Base-by-base conservation (phyloP, 2,797 vertebrate genomes). In the Gephyroberyx darwinii region DNA sequence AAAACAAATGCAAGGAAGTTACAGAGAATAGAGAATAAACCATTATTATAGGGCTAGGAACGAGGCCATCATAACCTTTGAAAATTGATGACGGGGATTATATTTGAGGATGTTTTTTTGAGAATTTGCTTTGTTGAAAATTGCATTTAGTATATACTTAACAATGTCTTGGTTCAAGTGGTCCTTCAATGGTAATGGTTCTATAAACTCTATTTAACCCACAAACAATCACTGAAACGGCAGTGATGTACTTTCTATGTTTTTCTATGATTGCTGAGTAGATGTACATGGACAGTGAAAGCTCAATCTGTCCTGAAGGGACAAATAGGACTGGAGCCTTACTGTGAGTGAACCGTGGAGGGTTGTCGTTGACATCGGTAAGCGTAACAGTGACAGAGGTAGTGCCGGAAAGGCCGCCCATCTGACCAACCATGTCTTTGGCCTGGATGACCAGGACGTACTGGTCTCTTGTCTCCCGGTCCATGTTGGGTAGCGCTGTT, bases 351-450 rank as follows among this genome's bases (percentile, higher is more conserved):
- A 99, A 99, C 47, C 93, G 95, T 7, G 97, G 97, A 0, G 97
- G 96, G 80, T 99, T 99, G 90, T 99, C 97, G 1, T 99, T 99
- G 75, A 98, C 96, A 54, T 99, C 98, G 0, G 95, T 97, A 22
- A 99, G 94, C 1, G 95, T 97, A 77, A 99, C 95, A 0, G 96
- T 99, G 68, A 99, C 96, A 0, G 97, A 96, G 0, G 98, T 98
- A 20, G 96, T 99, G 37, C 98, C 97, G 1, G 98, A 98, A 30
- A 99, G 94, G 50, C 98, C 98, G 1, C 98, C 97, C 83, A 97
- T 96, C 92, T 98, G 97, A 30, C 98, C 98, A 71, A 98, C 96
- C 97, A 99, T 99, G 91, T 99, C 98, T 89, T 99, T 99, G 86
- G 98, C 98, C 92, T 99, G 96, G 91, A 99, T 98, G 85, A 99